Conservation (phyloP, 2,797 vertebrate species). For the Meda fulgida region DNA sequence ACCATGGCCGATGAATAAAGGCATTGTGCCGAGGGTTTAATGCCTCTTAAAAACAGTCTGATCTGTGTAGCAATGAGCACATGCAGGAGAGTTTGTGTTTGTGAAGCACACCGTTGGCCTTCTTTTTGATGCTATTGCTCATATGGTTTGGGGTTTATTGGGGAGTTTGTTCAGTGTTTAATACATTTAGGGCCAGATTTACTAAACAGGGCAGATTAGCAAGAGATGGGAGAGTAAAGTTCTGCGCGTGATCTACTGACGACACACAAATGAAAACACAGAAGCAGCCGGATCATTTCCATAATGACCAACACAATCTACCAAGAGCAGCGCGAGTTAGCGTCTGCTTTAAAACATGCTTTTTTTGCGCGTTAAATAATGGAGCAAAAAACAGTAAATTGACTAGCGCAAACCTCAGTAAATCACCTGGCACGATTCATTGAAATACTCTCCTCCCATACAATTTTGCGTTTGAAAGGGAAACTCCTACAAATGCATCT, state of each 20-base stretch:
- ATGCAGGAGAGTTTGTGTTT: neutral
- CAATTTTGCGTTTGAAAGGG: neutral
- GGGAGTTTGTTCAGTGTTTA: neutral
- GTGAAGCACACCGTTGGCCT: neutral
- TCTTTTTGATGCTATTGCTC: neutral
- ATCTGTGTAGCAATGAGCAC: conserved; percentile 53
- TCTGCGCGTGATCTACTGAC: neutral
- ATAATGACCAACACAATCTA: neutral
- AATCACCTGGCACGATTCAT: neutral
- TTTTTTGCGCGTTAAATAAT: neutral
- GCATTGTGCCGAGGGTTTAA: conserved; percentile 69
- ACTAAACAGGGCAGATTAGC: neutral
- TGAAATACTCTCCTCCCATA: neutral
- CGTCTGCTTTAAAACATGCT: neutral
- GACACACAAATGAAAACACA: neutral
- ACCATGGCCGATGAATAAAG: conserved; percentile 66
- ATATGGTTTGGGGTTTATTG: neutral
- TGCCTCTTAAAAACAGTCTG: conserved; percentile 60
- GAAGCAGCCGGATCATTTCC: too few species aligned
- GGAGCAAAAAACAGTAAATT: neutral
- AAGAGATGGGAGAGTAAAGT: neutral
- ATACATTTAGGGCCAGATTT: neutral
- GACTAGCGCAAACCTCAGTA: neutral
- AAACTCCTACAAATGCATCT: neutral
- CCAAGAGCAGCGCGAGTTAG: neutral